Conservation (phyloP, 2,888 invertebrate species). For the Malacosoma neustria region DNA sequence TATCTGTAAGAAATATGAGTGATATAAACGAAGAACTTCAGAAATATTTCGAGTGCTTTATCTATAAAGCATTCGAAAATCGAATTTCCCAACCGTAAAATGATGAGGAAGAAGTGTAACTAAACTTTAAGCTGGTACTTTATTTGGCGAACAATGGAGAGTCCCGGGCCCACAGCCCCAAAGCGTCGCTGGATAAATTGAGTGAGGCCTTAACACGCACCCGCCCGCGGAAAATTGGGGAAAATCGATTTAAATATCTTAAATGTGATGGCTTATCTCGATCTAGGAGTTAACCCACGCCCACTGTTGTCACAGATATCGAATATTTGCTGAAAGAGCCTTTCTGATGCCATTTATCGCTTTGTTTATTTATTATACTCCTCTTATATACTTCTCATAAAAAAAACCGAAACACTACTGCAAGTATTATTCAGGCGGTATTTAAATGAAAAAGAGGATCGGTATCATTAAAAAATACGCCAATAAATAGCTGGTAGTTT, state of each 20-base stretch:
- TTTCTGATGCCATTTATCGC: constrained; percentile 10
- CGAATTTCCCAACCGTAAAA: constrained; percentile 28
- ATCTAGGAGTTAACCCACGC: constrained; percentile 45
- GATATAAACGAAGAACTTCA: too few relatives aligned
- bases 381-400: too few relatives aligned
- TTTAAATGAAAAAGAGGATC: too few relatives aligned
- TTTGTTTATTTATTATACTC: too few relatives aligned
- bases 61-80: too few relatives aligned
- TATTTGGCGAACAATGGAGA: constrained; percentile 68
- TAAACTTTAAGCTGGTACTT: constrained; percentile 58
- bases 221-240: constrained; percentile 69
- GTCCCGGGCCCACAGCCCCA: constrained; percentile 47
- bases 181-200: constrained; percentile 66
- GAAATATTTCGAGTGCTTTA: too few relatives aligned
- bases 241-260: constrained; percentile 74
- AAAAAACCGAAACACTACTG: too few relatives aligned
- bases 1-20: too few relatives aligned
- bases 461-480: too few relatives aligned
- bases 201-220: constrained; percentile 57
- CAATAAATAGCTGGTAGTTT: too few relatives aligned
- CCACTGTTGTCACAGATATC: constrained; percentile 17
- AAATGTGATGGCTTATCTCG: constrained; percentile 68
- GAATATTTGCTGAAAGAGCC: constrained; percentile 20
- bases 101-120: constrained; percentile 52
- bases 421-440: too few relatives aligned